Evolutionary conservation across 2,797 vertebrate species (phyloP), one percentile per base, ranked within the genome.

Genomic region (Enteromius thamalakanensis): DNA sequence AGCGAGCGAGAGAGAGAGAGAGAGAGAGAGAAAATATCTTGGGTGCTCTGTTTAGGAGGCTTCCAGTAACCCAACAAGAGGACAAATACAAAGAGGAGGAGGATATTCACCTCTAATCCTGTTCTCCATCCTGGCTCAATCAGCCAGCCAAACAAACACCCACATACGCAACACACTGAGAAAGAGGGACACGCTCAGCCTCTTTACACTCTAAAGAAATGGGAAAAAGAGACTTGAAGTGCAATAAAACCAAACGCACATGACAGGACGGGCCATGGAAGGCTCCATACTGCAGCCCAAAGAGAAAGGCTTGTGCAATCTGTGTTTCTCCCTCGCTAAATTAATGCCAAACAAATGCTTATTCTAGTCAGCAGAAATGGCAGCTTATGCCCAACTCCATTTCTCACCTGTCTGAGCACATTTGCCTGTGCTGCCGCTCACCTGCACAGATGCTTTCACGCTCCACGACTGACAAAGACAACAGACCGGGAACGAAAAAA

Each of bases 321-420:
- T 15, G n/a, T 80, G 74, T 76, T 83, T 65, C 58, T 79, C 45
- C 55, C 76, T 21, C 77, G 68, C 60, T 75, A 87, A 86, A 84
- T 87, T 85, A 89, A 86, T 72, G 79, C 77, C 83, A 81, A 89
- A 86, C 80, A 81, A 87, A 88, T 74, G 82, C 72, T 72, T 55
- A 49, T 60, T 81, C 78, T 79, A 77, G 85, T 88, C 88, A 88
- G 82, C 80, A 82, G 64, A 84, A 78, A 85, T 74, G 83, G 77
- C 62, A 82, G 65, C 81, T 75, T 67, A 84, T 32, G 60, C 53
- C 67, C 72, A 34, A 70, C 81, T 84, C 83, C 75, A 87, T 88
- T 90, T 86, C 87, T 87, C 88, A 86, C 86, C 84, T 86, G 88
- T 89, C 89, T 88, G 85, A 87, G 85, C 86, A 65, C 79, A 86